Evolutionary conservation across 1,140 invertebrate species (phyloP), one percentile per base, ranked within the genome.

Genomic region (Panagrolaimus sp.): DNA sequence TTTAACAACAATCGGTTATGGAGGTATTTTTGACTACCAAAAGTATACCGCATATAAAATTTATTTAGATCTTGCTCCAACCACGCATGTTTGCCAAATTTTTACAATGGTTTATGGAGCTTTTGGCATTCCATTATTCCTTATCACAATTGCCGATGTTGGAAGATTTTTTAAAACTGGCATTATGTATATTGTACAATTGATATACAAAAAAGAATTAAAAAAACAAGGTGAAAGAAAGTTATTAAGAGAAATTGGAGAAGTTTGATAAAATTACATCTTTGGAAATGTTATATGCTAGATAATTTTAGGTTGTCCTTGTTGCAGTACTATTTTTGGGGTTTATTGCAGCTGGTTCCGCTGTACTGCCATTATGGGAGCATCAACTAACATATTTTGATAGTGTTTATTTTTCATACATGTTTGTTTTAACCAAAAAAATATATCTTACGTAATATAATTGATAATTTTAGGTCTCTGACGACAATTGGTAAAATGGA

Each of bases 111-210:
- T 79, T 21, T 80, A 79, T 66, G 78, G 79, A 4, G 79, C 75
- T 17, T 64, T 80, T 55, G 78, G 78, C 5, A 80, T 80, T 45
- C 78, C 78, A 26, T 62, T 80, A 21, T 80, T 80, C 63, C 67
- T 80, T 8, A 82, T 80, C 26, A 80, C 79, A 43, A 79, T 80
- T 45, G 78, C 78, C 3, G 78, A 80, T 58, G 32, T 82, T 1
- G 78, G 78, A 55, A 75, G 79, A 17, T 80, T 82, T 63, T 81
- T 81, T 43, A 80, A 81, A 47, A 81, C 77, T 28, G 80, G 81
- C 45, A 78, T 80, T 14, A 81, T 80, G 77, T 77, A 46, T n/a
- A 12, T 77, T 5, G 63, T 81, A 5, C 71, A 81, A 63, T 21
- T 69, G 26, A 70, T 76, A 47, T 80, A 70, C 58, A 70, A 67